Percentiles rank a stretch among this genome's conserved stretches.
Conservation (phyloP, 1,140 invertebrate species). For the Harlomillsia oculata region DNA sequence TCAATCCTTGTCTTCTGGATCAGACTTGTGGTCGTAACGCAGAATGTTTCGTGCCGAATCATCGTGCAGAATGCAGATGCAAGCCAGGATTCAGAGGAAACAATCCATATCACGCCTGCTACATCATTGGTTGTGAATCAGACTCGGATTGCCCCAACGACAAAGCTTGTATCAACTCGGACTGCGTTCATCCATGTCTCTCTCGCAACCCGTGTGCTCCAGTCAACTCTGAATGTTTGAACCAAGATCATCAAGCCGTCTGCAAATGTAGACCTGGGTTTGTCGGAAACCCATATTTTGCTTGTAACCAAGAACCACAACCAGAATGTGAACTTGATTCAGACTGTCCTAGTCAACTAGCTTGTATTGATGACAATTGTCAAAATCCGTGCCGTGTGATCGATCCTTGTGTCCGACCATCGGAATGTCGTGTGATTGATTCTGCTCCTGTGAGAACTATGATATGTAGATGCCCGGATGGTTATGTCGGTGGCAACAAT, state of each 20-base stretch:
- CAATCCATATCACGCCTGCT: constrained; percentile 64
- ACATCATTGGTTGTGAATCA: constrained; percentile 61
- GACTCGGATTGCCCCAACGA: constrained; percentile 79
- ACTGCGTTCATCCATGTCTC: constrained; percentile 76
- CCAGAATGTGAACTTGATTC: constrained; percentile 65
- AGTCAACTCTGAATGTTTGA: constrained; percentile 59
- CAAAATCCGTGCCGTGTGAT: constrained; percentile 68
- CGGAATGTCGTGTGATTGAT: constrained; percentile 67
- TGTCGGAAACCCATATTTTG: constrained; percentile 68
- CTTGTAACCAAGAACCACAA: constrained; percentile 57
- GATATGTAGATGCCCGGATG: constrained; percentile 75
- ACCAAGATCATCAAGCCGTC: constrained; percentile 67
- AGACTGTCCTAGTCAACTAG: constrained; percentile 66
- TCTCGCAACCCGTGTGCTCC: constrained; percentile 61
- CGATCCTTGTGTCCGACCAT: constrained; percentile 66
- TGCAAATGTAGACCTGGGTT: constrained; percentile 64
- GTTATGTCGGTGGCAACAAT: constrained; percentile 61
- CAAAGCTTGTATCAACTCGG: constrained; percentile 70
- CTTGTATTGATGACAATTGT: constrained; percentile 71
- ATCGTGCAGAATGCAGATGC: constrained; percentile 67
- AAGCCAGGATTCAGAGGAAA: constrained; percentile 62
- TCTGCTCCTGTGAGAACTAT: constrained; percentile 74
- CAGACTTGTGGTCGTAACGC: constrained; percentile 71
- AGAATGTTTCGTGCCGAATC: constrained; percentile 66
- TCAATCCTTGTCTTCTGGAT: constrained; percentile 67